Conservation (phyloP, 2,888 invertebrate species). For the Yponomeuta cagnagella region DNA sequence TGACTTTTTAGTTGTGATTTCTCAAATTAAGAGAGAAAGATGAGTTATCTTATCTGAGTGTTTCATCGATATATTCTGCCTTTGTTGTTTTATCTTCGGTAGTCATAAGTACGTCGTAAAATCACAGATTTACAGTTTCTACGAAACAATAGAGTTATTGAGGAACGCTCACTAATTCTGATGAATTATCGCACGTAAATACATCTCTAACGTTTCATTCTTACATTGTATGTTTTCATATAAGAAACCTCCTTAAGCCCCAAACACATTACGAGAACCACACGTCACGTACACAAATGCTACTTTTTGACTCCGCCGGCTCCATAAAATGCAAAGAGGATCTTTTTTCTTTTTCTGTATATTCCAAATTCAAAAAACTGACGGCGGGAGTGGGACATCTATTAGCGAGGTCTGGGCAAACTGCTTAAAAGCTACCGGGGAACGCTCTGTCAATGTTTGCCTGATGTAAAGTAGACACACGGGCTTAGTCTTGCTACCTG, state of each 20-base stretch:
- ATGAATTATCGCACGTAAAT: no score
- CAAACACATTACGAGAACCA: background rate
- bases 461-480: constrained; percentile 11
- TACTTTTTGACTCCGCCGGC: background rate
- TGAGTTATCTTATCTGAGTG: no score
- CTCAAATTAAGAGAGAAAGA: no score
- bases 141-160: no score
- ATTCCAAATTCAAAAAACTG: constrained; percentile 17
- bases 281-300: constrained; percentile 5
- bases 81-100: no score
- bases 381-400: constrained; percentile 53
- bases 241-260: background rate
- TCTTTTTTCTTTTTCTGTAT: constrained; percentile 9
- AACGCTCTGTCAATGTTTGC: constrained; percentile 63
- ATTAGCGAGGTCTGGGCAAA: constrained; percentile 60
- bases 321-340: constrained; percentile 15
- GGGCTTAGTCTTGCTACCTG: constrained; percentile 10
- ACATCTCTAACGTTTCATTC: no score
- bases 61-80: no score
- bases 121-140: no score
- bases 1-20: no score
- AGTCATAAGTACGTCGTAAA: no score
- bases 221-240: background rate
- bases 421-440: constrained; percentile 70
- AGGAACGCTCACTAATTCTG: no score